Base-by-base conservation (phyloP, 1,140 invertebrate genomes). In the Adoxophyes honmai region DNA sequence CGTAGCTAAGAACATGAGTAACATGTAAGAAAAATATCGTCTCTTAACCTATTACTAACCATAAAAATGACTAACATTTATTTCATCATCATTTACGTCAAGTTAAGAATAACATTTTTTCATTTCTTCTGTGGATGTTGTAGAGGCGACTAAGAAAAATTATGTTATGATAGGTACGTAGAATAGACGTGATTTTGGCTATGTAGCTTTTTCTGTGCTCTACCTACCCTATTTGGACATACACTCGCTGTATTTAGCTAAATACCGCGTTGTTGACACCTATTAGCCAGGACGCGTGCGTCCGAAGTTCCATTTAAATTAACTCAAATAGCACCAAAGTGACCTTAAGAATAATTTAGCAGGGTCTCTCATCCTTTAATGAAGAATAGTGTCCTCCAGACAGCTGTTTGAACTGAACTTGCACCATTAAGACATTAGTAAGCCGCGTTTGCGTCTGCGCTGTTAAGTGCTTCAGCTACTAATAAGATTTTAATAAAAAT, bases 301-400 rank as follows among this genome's bases (percentile, higher is more conserved):
- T 6, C 10, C 61, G 42, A 79, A 82, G 70, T 85, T 81, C 51
- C 61, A 64, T 77, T 83, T 86, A 84, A 86, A 84, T 84, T 83
- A 81, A 70, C 72, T 75, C 69, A 75, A 81, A 83, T 76, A 71
- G 72, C 64, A 73, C 78, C 75, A 55, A 79, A 78, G 79, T 79
- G 79, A 82, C 81, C 83, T 66, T 59, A 80, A 82, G 81, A 84
- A 84, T 84, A 82, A 81, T 82, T 81, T 79, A 84, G 51, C 69
- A 60, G 66, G 55, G 75, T 69, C 64, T 78, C 73, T 67, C 68
- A 67, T 64, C 67, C 59, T 38, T 58, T 86, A 86, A 86, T 86
- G 81, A 86, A 84, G 79, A 83, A 66, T 78, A 83, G 68, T 82
- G 62, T 75, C 62, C 83, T 80, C 83, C 44, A 66, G 80, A 68